Conservation (phyloP, 2,797 vertebrate genomes). For the Sebastolobus alascanus region DNA sequence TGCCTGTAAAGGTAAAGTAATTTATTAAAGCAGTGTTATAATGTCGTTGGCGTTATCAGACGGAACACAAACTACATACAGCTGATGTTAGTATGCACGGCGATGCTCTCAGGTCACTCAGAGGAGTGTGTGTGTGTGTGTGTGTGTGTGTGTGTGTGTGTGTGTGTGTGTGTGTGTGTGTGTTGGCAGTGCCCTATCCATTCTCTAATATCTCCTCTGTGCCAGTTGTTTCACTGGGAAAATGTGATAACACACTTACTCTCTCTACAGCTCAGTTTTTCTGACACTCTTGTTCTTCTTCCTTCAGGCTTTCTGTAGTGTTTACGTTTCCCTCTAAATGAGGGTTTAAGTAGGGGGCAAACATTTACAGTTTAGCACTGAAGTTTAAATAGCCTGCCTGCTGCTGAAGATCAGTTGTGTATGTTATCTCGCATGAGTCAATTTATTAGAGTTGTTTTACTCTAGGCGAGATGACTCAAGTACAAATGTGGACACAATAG, state of each 20-base stretch:
- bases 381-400: conserved; percentile 15
- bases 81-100: conserved; percentile 29
- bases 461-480: not conserved
- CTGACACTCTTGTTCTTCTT: conserved; percentile 1
- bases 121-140: conserved; percentile 27
- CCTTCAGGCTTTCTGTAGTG: conserved; percentile 23
- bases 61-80: conserved; percentile 12
- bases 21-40: conserved; percentile 28
- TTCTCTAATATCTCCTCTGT: conserved; percentile 63
- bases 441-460: not conserved
- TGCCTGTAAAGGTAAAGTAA: conserved; percentile 42
- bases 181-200: conserved; percentile 41
- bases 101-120: conserved; percentile 15
- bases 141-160: conserved; percentile 36
- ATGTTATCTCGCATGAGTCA: not conserved
- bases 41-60: conserved; percentile 13
- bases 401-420: conserved; percentile 9
- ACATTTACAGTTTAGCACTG: conserved; percentile 21
- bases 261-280: conserved; percentile 9
- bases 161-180: conserved; percentile 36
- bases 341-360: conserved; percentile 24
- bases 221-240: conserved; percentile 59
- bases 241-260: conserved; percentile 55
- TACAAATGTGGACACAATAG: not conserved
- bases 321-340: conserved; percentile 34